Percentiles rank a stretch among this genome's conserved stretches.
Evolutionary conservation across 2,888 invertebrate genomes (phyloP).

Genomic region (Cheilosia scutellata): DNA sequence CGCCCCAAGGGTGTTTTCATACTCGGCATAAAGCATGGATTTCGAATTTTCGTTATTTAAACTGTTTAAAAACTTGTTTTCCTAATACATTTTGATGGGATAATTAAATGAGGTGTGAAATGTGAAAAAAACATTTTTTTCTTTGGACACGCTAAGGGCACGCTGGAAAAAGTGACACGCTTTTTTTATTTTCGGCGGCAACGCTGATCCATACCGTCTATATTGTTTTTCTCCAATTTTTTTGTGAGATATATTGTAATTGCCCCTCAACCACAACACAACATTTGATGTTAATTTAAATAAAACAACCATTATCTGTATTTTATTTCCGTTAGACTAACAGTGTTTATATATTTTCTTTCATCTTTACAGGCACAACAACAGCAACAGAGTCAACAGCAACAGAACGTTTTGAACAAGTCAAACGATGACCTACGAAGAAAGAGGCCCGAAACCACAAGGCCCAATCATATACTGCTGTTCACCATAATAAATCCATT

Average conservation of each 20-base stretch:
- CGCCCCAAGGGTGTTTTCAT: too few species aligned
- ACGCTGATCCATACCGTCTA: too few species aligned
- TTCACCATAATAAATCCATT: conserved; percentile 99
- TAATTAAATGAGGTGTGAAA: too few species aligned
- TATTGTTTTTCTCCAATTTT: not conserved
- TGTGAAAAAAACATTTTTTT: too few species aligned
- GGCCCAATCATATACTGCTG: conserved; percentile 97
- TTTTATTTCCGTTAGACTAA: conserved; percentile 5
- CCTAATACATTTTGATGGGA: too few species aligned
- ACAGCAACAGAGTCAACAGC: conserved; percentile 82
- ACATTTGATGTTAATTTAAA: conserved; percentile 13
- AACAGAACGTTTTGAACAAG: conserved; percentile 82
- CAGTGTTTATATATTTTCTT: not conserved
- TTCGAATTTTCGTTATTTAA: too few species aligned
- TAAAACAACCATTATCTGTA: conserved; percentile 4
- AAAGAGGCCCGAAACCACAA: conserved; percentile 92
- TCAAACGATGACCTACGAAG: conserved; percentile 88
- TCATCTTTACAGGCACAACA: conserved; percentile 80
- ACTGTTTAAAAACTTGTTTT: too few species aligned
- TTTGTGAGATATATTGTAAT: conserved; percentile 10
- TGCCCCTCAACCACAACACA: not conserved
- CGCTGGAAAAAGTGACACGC: too few species aligned
- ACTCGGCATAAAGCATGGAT: too few species aligned
- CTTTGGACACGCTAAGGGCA: too few species aligned
- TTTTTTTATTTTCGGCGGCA: too few species aligned